Conservation (phyloP, 2,888 invertebrate genomes). For the Ochropleura plecta region DNA sequence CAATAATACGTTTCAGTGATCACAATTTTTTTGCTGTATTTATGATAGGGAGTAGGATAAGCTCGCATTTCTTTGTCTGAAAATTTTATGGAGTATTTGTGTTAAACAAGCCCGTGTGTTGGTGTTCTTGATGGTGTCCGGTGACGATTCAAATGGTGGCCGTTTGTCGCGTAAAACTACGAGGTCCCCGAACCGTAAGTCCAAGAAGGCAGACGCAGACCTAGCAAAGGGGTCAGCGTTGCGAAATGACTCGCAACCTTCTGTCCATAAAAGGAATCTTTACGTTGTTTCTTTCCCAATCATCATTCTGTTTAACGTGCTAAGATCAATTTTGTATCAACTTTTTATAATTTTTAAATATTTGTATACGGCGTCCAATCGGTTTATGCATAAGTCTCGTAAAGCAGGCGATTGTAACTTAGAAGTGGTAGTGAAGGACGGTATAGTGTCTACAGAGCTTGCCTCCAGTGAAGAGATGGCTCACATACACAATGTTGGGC, state of each 20-base stretch:
- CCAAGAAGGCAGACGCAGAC: slow-evolving; percentile 91
- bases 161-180: slow-evolving; percentile 93
- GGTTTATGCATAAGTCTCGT: slow-evolving; percentile 92
- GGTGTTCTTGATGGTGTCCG: slow-evolving; percentile 90
- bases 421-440: slow-evolving; percentile 91
- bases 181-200: slow-evolving; percentile 92
- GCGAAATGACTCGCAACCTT: slow-evolving; percentile 92
- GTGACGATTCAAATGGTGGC: slow-evolving; percentile 91
- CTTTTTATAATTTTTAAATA: slow-evolving; percentile 96
- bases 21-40: slow-evolving; percentile 78
- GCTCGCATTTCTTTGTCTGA: slow-evolving; percentile 84
- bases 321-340: slow-evolving; percentile 95
- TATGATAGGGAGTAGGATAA: slow-evolving; percentile 81
- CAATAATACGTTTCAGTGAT: slow-evolving; percentile 69
- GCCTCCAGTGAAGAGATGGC: slow-evolving; percentile 89
- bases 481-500: slow-evolving; percentile 87
- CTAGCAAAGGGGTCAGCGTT: slow-evolving; percentile 91
- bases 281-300: slow-evolving; percentile 97
- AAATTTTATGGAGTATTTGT: slow-evolving; percentile 86
- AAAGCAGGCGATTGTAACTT: slow-evolving; percentile 90
- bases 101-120: slow-evolving; percentile 81
- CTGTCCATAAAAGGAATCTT: slow-evolving; percentile 96
- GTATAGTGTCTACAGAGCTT: slow-evolving; percentile 86
- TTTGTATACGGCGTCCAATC: slow-evolving; percentile 95
- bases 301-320: slow-evolving; percentile 95